Percentiles rank a stretch among this genome's conserved stretches.
These are phyloP conservation scores for Oncorhynchus gorbuscha DNA, from an alignment of 2,113 vertebrate species.

Conservation along the genomic window DNA sequence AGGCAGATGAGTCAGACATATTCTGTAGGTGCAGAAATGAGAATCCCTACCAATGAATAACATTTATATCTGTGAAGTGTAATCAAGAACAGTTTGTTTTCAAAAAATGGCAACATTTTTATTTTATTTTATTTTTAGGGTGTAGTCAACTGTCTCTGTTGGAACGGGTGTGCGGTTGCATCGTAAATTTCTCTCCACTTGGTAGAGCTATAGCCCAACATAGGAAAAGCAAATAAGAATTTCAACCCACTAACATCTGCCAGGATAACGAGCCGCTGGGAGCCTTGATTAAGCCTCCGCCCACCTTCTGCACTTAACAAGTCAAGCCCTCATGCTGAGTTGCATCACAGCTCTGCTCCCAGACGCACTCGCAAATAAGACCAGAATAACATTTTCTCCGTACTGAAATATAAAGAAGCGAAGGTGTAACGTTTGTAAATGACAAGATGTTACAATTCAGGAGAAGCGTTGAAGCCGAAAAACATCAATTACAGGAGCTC, in stretches of 20 bases:
- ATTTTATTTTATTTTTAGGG: too few relatives aligned
- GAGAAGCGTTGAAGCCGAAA: slow-evolving; percentile 76
- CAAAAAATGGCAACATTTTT: too few relatives aligned
- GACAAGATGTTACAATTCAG: slow-evolving; percentile 75
- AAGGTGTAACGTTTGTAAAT: neutral
- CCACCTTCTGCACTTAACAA: slow-evolving; percentile 70
- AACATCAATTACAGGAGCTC: slow-evolving; percentile 82
- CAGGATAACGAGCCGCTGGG: slow-evolving; percentile 28
- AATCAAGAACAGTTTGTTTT: too few relatives aligned
- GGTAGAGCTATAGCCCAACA: slow-evolving; percentile 38
- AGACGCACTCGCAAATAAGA: slow-evolving; percentile 33
- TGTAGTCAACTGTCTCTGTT: too few relatives aligned
- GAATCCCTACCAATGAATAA: too few relatives aligned
- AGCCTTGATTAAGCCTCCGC: slow-evolving; percentile 51
- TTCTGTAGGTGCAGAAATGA: too few relatives aligned
- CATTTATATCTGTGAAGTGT: too few relatives aligned
- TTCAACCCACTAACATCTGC: slow-evolving; percentile 35
- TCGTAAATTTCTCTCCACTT: slow-evolving; percentile 34
- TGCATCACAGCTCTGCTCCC: slow-evolving; percentile 45
- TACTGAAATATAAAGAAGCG: neutral
- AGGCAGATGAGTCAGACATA: too few relatives aligned
- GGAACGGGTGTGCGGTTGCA: neutral
- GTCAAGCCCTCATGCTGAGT: slow-evolving; percentile 35
- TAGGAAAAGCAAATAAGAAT: slow-evolving; percentile 5
- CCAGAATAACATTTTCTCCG: neutral